Evolutionary conservation across 2,113 vertebrate genomes (phyloP).

Genomic region (Ivindomyrus marchei): DNA sequence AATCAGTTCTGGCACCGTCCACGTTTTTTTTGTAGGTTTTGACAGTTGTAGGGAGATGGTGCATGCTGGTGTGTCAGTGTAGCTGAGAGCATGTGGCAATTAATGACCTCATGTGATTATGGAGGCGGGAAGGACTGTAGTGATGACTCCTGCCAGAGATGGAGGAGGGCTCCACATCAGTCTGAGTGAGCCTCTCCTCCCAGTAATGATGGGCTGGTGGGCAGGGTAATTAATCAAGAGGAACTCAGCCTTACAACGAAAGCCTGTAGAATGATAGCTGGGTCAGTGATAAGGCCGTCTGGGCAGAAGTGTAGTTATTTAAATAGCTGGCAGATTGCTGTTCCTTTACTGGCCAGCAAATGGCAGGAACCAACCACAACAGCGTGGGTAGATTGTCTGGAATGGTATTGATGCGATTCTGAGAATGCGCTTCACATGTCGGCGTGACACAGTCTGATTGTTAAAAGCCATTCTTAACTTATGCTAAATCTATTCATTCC

Average conservation of each 20-base stretch:
- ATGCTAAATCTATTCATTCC: background rate
- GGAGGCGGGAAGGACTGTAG: background rate
- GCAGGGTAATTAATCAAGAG: background rate
- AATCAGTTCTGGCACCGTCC: background rate
- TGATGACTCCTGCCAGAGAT: background rate
- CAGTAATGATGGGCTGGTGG: background rate
- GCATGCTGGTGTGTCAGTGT: background rate
- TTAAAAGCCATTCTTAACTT: background rate
- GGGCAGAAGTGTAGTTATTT: background rate
- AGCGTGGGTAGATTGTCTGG: background rate
- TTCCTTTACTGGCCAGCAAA: background rate
- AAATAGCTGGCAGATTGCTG: background rate
- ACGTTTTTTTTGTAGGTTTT: background rate
- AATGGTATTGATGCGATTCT: background rate
- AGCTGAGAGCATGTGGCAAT: constrained; percentile 11
- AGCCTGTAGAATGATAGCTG: background rate
- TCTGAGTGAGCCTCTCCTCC: background rate
- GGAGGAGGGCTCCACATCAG: background rate
- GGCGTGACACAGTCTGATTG: background rate
- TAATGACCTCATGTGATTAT: background rate
- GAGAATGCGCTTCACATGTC: background rate
- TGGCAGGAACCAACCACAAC: background rate
- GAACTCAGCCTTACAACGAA: background rate
- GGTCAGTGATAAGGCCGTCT: background rate
- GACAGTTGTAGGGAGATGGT: background rate